Percentiles rank a stretch among this genome's conserved stretches.
Evolutionary conservation across 2,797 vertebrate genomes (phyloP).

Genomic region (Denticeps clupeoides): DNA sequence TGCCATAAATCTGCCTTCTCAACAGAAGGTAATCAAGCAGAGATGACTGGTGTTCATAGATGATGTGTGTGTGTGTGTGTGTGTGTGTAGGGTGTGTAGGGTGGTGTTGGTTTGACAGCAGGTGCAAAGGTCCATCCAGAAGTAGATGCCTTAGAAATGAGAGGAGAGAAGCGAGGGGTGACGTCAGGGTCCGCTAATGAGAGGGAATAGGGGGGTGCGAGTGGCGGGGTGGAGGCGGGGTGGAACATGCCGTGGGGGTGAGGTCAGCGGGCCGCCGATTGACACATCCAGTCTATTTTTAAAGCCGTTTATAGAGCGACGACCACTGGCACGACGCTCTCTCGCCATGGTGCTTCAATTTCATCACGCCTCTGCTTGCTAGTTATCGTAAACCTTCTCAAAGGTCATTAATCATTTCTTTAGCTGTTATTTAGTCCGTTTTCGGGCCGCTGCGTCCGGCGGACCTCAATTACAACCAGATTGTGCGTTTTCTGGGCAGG

Average conservation of each 20-base stretch:
- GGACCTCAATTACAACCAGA: too few species aligned
- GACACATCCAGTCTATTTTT: slow-evolving; percentile 29
- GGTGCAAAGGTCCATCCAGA: slow-evolving; percentile 10
- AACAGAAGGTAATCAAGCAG: slow-evolving; percentile 10
- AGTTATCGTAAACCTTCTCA: too few species aligned
- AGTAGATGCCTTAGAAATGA: slow-evolving; percentile 23
- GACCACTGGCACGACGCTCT: too few species aligned
- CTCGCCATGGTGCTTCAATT: slow-evolving; percentile 15
- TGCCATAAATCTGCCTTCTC: not conserved
- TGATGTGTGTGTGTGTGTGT: not conserved
- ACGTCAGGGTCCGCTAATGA: slow-evolving; percentile 30
- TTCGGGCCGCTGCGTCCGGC: not conserved
- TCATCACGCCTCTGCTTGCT: too few species aligned
- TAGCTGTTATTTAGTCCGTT: too few species aligned
- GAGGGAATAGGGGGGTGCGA: not conserved
- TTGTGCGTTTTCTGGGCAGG: slow-evolving; percentile 36
- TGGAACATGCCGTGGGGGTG: slow-evolving; percentile 26
- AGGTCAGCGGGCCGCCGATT: slow-evolving; percentile 26
- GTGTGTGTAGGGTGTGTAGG: not conserved
- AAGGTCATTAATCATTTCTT: too few species aligned
- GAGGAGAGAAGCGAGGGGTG: slow-evolving; percentile 22
- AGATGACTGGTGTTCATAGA: not conserved
- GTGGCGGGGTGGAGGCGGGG: not conserved
- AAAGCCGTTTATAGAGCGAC: too few species aligned
- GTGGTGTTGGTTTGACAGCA: not conserved